Percentiles rank a stretch among this genome's conserved stretches.
phyloP scores from a whole-genome alignment of 2,797 vertebrate species.

The Aphelocoma californica region DNA sequence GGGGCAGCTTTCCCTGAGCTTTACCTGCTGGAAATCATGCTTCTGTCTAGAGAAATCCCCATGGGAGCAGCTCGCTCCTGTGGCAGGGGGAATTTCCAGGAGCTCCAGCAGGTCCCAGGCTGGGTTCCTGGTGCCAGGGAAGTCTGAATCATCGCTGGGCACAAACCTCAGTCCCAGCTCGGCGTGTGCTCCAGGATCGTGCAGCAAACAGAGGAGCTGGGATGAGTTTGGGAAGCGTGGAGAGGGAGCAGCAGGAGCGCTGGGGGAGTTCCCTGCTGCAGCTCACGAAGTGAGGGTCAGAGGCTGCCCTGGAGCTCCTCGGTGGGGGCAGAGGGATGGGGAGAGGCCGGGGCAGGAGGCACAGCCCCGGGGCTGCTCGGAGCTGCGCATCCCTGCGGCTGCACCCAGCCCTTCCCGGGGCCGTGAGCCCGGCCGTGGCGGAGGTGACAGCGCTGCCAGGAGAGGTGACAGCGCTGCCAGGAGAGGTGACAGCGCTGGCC shows the following conservation, averaged over 20 bases:
- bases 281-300: too few species aligned
- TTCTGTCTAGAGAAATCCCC: neutral
- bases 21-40: neutral
- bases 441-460: too few species aligned
- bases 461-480: too few species aligned
- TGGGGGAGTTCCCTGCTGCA: neutral
- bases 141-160: neutral
- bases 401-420: too few species aligned
- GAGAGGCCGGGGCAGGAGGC: neutral
- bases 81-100: neutral
- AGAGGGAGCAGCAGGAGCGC: neutral
- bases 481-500: too few species aligned
- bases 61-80: rapidly evolving
- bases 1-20: neutral
- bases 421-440: too few species aligned
- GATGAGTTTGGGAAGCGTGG: neutral
- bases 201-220: neutral
- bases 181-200: rapidly evolving
- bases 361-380: neutral
- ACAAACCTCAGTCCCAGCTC: neutral
- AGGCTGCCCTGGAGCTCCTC: neutral
- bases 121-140: neutral
- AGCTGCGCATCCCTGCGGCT: neutral
- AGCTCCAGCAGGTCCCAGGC: neutral
- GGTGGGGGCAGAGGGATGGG: neutral